These are phyloP conservation scores for Luehdorfia chinensis DNA, from an alignment of 1,140 invertebrate genomes.

Conservation along the genomic window DNA sequence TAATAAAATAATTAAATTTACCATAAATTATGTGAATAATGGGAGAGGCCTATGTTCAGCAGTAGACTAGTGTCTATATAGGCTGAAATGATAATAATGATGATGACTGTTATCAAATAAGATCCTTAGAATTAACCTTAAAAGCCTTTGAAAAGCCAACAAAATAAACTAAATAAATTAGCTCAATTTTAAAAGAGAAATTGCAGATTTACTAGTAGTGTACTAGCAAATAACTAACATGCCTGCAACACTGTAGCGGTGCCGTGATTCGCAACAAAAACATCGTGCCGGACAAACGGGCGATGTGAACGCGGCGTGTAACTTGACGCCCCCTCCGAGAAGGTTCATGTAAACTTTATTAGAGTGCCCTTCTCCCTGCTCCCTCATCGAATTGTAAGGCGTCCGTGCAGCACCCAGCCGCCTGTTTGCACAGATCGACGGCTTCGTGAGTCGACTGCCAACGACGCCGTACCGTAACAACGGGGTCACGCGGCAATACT, in stretches of 20 bases:
- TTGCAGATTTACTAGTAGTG: too few species aligned
- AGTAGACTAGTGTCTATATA: too few species aligned
- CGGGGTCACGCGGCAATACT: constrained; percentile 40
- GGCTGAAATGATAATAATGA: too few species aligned
- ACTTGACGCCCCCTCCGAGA: constrained; percentile 52
- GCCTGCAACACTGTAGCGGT: constrained; percentile 54
- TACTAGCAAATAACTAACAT: constrained; percentile 53
- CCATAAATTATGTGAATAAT: too few species aligned
- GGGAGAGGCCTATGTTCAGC: too few species aligned
- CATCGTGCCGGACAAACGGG: constrained; percentile 47
- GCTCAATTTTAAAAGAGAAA: too few species aligned
- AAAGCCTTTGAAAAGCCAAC: too few species aligned
- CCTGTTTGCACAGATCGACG: constrained; percentile 61
- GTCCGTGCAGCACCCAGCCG: constrained; percentile 60
- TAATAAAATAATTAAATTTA: too few species aligned
- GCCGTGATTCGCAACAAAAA: constrained; percentile 68
- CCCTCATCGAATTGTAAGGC: constrained; percentile 54
- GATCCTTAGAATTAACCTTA: too few species aligned
- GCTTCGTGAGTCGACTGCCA: constrained; percentile 59
- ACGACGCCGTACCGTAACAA: constrained; percentile 46
- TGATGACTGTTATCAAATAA: too few species aligned
- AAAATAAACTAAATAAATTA: too few species aligned
- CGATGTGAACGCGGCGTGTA: constrained; percentile 42
- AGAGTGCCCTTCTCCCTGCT: constrained; percentile 37
- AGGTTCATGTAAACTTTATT: constrained; percentile 73